Percentiles rank a stretch among this genome's conserved stretches.
phyloP scores from a whole-genome alignment of 1,140 invertebrate species.

The Drosophila albomicans region DNA sequence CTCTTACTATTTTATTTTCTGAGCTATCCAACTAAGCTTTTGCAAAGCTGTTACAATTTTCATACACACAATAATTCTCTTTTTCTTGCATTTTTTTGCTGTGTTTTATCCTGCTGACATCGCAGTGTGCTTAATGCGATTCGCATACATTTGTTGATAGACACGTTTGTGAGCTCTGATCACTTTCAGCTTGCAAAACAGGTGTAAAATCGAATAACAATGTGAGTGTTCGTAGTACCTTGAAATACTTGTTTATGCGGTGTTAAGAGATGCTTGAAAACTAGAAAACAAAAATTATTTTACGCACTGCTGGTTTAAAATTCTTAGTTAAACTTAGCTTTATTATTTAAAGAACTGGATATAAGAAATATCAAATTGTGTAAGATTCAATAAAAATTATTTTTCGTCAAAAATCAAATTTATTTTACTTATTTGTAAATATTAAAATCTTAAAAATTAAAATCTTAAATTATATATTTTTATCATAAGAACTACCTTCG shows the following conservation, averaged over 20 bases:
- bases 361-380: too few species aligned
- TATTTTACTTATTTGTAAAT: too few species aligned
- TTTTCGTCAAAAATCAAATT: too few species aligned
- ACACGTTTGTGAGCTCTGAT: constrained; percentile 14
- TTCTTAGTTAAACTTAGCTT: too few species aligned
- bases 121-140: constrained; percentile 35
- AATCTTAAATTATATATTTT: too few species aligned
- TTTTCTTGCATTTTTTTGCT: constrained; percentile 16
- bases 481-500: too few species aligned
- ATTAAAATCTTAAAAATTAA: too few species aligned
- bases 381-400: too few species aligned
- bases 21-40: constrained; percentile 17
- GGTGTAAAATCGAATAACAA: constrained; percentile 32
- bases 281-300: too few species aligned
- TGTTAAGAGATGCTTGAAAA: too few species aligned
- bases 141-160: constrained; percentile 16
- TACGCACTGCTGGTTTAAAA: too few species aligned
- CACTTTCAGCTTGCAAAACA: constrained; percentile 15
- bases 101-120: constrained; percentile 40
- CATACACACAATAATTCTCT: constrained; percentile 21
- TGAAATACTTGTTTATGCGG: not conserved
- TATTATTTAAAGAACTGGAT: not conserved
- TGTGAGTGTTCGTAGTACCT: not conserved
- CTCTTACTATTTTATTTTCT: too few species aligned
- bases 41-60: constrained; percentile 13